phyloP scores from a whole-genome alignment of 2,797 vertebrate genomes.

The Austrolebias charrua region DNA sequence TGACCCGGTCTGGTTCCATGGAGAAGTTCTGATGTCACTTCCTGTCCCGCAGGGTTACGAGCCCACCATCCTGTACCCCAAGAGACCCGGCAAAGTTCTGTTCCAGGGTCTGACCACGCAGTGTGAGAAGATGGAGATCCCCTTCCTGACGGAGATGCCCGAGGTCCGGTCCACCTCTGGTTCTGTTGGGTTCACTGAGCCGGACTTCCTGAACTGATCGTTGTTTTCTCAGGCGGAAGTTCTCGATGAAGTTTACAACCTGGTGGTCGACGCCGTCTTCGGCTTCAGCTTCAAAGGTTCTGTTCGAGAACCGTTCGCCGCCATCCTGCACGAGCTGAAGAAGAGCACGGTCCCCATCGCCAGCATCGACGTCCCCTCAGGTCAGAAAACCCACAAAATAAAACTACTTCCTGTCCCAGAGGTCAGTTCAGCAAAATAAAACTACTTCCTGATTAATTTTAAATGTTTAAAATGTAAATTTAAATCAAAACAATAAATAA shows the following conservation, averaged over 20 bases:
- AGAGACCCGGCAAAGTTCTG: conserved; percentile 86
- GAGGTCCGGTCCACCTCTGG: conserved; percentile 77
- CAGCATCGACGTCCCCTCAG: conserved; percentile 96
- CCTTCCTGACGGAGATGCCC: conserved; percentile 89
- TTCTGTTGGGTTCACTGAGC: too few species aligned
- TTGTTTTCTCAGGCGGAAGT: conserved; percentile 72
- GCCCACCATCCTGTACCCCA: conserved; percentile 88
- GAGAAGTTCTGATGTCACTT: background rate
- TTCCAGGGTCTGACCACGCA: conserved; percentile 90
- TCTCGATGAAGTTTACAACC: conserved; percentile 87
- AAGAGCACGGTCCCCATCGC: conserved; percentile 83
- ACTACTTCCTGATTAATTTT: too few species aligned
- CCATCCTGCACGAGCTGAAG: conserved; percentile 81
- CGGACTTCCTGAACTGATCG: too few species aligned
- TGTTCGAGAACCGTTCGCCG: conserved; percentile 89
- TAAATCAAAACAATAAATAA: too few species aligned
- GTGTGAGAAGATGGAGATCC: conserved; percentile 94
- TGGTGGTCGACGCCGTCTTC: conserved; percentile 95
- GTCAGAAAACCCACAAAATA: conserved; percentile 33
- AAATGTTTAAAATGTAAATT: too few species aligned
- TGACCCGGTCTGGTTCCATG: too few species aligned
- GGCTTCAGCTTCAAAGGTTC: conserved; percentile 95
- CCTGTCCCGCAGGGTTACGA: conserved; percentile 84
- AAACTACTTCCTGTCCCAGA: too few species aligned
- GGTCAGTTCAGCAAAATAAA: too few species aligned